Evolutionary conservation across 2,888 invertebrate genomes (phyloP), one percentile per base, ranked within the genome.

Genomic region (Drosophila anomelani): DNA sequence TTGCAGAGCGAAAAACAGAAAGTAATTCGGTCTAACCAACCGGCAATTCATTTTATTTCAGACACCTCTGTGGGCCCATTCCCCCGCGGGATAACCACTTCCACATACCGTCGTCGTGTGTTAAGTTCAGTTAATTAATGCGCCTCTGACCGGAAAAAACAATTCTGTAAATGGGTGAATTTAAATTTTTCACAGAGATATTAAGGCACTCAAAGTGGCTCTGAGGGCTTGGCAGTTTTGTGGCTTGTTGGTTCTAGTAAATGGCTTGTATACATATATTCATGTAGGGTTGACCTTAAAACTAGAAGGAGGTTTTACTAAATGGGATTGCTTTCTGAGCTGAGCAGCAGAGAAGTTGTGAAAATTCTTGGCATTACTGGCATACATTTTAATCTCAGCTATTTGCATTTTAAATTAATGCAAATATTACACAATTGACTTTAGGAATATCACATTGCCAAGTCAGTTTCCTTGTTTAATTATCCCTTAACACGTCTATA

Each of bases 41-140:
- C 67, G 81, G 75, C 75, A 84, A 87, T 84, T 83, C 70, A 83
- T 81, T 76, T 78, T 70, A 78, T 76, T 77, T 75, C 66, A 79
- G 72, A 73, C 88, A 68, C 62, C 85, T 72, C 71, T 58, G 66
- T 55, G 49, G 26, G 4, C 4, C 51, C 64, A 61, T 32, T 20
- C 47, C 38, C 61, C 66, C 47, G 20, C 38, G 60, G 75, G 63
- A 67, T 61, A 64, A 41, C 62, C 63, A 51, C 51, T 10, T 15
- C 20, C 34, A 79, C 81, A 74, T 72, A 66, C 51, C 72, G 60
- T 49, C 61, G 67, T 51, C 63, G 67, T 68, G 75, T 70, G 75
- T 70, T 79, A 85, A 71, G 75, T 82, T 76, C 67, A 82, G 86
- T 80, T 80, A 82, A 88, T 83, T 85, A 83, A 79, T 79, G 57